Base-by-base conservation (phyloP, 2,113 vertebrate species). In the Neodontobutis hainanensis region DNA sequence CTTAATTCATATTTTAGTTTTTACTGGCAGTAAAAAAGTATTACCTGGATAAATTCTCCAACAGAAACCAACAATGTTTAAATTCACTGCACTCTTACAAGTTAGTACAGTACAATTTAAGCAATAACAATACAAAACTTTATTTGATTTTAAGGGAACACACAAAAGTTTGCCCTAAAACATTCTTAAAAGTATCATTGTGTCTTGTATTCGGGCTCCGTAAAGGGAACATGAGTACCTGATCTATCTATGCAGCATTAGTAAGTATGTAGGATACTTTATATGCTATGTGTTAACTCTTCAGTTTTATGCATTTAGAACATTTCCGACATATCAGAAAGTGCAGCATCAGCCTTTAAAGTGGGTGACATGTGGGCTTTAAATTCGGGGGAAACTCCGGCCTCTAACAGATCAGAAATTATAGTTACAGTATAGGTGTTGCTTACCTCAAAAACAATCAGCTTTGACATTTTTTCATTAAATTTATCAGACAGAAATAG, bases 381-480 rank as follows among this genome's bases (percentile, higher is more conserved):
- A 27, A 32, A 40, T 36, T 36, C 45, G 11, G 45, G 46, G 68
- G 63, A 57, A 52, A 76, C 38, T 68, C 64, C 61, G 36, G 50
- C 32, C 27, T 52, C 10, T 11, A 52, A 52, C 50, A 34, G 11
- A 34, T 34, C 11, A 52, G 5, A 27, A 52, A 34, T 12, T 52
- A 12, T 52, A 4, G 38, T 52, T 52, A 34, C 27, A 12, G 11
- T 11, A 27, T 27, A 27, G 19, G 19, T 27, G 19, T 27, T 27
- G 12, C 50, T 6, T 3, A 16, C 11, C 5, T 52, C 38, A 5
- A 40, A 8, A 5, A 11, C 6, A 5, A 32, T 12, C 27, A 12
- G 4, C 19, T 51, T 51, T 51, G 49, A 51, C 5, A 32, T 51
- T 51, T 5, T 52, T 34, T 6, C 5, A 34, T 4, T 34, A 32